Evolutionary conservation across 2,888 invertebrate species (phyloP), one percentile per base, ranked within the genome.

Genomic region (Boloria euphrosyne): DNA sequence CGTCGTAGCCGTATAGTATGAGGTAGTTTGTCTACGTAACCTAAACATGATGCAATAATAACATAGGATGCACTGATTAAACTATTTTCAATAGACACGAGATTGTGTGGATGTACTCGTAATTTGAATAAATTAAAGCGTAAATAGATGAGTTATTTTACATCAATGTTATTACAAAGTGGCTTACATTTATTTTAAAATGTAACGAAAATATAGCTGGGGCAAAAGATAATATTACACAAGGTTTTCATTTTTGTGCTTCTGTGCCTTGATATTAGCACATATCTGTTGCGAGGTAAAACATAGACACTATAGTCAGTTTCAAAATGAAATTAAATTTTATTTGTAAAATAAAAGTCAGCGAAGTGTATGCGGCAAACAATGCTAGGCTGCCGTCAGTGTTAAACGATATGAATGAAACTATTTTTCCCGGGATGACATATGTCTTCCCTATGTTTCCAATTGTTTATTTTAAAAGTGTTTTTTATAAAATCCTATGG

Each of bases 301-400:
- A 69, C 64, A 68, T 47, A 59, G 51, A 51, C 58, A 58, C 58
- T 54, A 57, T 62, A 61, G 68, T 64, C 68, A 66, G 69, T 71
- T 69, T 69, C 69, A 46, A 62, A 70, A 67, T 65, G 58, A 66
- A 65, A 69, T 65, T 51, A 67, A 63, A 67, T 69, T 62, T 67
- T 67, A 69, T 67, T 67, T 67, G 55, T 64, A 69, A 68, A 66
- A 70, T 67, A 67, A 67, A 66, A 66, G 67, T 59, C 62, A 66
- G 44, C 53, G 60, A 65, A 61, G 67, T 68, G 67, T 68, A 57
- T 64, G 64, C 66, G 52, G 62, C 49, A 64, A 63, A 69, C 63
- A 66, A 66, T 65, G 62, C 60, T 31, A 60, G 54, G 62, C 57
- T 57, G 59, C 65, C 62, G 59, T 55, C 66, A 62, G 64, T 65